Percentiles rank a stretch among this genome's conserved stretches.
Evolutionary conservation across 2,888 invertebrate genomes (phyloP).

Genomic region (Leucania comma): DNA sequence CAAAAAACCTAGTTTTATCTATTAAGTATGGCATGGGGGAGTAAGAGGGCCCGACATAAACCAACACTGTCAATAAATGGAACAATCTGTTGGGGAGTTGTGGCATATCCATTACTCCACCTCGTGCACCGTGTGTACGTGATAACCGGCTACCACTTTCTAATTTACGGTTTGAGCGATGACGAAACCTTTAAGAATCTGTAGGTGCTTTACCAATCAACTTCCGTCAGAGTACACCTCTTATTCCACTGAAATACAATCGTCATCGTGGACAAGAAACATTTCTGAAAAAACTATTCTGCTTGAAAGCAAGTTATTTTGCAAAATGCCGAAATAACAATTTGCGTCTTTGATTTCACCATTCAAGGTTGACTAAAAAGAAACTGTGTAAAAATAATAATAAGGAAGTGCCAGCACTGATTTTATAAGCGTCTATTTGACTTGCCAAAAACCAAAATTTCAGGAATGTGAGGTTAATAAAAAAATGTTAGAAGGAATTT

Average conservation of each 20-base stretch:
- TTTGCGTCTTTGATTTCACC: conserved; percentile 51
- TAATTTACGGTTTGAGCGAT: conserved; percentile 73
- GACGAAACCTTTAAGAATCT: conserved; percentile 62
- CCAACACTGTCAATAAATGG: conserved; percentile 83
- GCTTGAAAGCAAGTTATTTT: conserved; percentile 28
- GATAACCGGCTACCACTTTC: conserved; percentile 82
- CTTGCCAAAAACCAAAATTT: conserved; percentile 31
- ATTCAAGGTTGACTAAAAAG: conserved; percentile 57
- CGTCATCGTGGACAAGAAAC: neutral
- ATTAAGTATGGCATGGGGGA: conserved; percentile 72
- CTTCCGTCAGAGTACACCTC: conserved; percentile 4
- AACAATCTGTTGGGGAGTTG: conserved; percentile 79
- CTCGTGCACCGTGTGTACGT: conserved; percentile 67
- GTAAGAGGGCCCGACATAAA: conserved; percentile 77
- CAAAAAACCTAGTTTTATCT: conserved; percentile 78
- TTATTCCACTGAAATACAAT: conserved; percentile 4
- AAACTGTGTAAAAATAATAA: conserved; percentile 51
- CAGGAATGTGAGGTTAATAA: neutral
- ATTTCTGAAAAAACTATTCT: conserved; percentile 5
- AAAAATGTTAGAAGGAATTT: conserved; percentile 55
- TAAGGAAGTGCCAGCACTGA: conserved; percentile 57
- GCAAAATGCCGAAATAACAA: conserved; percentile 44
- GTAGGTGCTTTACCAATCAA: conserved; percentile 30
- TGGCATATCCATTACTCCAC: conserved; percentile 81
- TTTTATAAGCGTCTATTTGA: conserved; percentile 34